A percentile compares a stretch with the other conserved stretches of the same genome.
phyloP scores from a whole-genome alignment of 2,888 invertebrate species.

The Alentia gelatinosa region DNA sequence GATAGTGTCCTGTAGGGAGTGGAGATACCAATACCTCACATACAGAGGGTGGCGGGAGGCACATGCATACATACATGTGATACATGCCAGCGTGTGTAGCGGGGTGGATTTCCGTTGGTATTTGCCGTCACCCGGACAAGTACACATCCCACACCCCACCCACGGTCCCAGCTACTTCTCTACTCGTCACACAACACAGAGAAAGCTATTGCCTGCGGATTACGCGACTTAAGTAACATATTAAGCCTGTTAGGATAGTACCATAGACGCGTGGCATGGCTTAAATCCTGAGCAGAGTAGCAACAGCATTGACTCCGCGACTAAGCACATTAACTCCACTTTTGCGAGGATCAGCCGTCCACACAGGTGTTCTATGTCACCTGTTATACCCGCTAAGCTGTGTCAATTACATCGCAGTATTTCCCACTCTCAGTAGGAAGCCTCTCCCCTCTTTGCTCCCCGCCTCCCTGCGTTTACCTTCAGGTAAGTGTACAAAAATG shows the following conservation, averaged over 20 bases:
- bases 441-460: neutral
- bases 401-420: constrained; percentile 22
- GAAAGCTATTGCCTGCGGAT: constrained; percentile 19
- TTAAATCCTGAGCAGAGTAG: neutral
- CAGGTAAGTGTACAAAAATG: neutral
- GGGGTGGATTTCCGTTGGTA: neutral
- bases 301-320: constrained; percentile 16
- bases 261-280: constrained; percentile 14
- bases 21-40: too few relatives aligned
- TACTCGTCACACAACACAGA: constrained; percentile 37
- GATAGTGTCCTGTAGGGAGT: too few relatives aligned
- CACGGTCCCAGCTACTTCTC: neutral
- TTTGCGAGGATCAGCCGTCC: constrained; percentile 23
- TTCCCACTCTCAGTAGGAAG: neutral
- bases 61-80: neutral
- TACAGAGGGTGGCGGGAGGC: too few relatives aligned
- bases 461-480: neutral
- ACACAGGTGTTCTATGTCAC: constrained; percentile 42
- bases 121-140: neutral
- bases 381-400: neutral
- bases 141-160: neutral
- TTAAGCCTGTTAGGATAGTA: constrained; percentile 51
- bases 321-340: constrained; percentile 49
- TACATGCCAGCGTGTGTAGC: neutral
- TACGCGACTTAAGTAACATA: constrained; percentile 52